phyloP scores from a whole-genome alignment of 1,140 invertebrate species.

The Triops longicaudatus region DNA sequence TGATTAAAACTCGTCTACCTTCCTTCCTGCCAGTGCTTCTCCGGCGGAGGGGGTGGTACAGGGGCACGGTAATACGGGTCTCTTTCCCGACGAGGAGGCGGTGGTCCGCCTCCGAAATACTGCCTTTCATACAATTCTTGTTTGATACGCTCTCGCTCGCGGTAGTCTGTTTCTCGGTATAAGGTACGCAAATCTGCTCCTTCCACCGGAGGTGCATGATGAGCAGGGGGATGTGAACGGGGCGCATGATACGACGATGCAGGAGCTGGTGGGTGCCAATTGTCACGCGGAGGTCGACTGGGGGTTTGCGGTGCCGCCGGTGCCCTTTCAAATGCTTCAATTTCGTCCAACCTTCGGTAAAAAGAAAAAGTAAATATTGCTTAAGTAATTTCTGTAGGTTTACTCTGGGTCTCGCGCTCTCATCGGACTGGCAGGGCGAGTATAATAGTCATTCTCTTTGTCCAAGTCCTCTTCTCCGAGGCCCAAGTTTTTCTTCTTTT shows the following conservation, averaged over 20 bases:
- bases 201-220: conserved; percentile 21
- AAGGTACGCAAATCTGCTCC: conserved; percentile 29
- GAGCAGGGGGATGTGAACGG: conserved; percentile 18
- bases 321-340: neutral
- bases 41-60: conserved; percentile 21
- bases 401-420: conserved; percentile 17
- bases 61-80: conserved; percentile 17
- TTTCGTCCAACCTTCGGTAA: neutral
- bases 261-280: conserved; percentile 19
- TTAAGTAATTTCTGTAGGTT: neutral
- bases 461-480: conserved; percentile 76
- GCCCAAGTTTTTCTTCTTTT: conserved; percentile 87
- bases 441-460: conserved; percentile 76
- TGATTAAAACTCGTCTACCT: conserved; percentile 10
- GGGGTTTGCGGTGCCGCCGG: neutral
- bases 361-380: neutral
- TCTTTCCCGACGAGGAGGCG: conserved; percentile 20
- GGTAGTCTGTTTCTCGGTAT: conserved; percentile 30
- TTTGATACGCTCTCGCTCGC: conserved; percentile 24
- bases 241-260: neutral
- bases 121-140: conserved; percentile 31
- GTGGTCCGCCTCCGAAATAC: conserved; percentile 17
- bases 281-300: neutral
- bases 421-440: conserved; percentile 48
- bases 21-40: conserved; percentile 29